Evolutionary conservation across 2,888 invertebrate genomes (phyloP).

Genomic region (Sesamia inferens): DNA sequence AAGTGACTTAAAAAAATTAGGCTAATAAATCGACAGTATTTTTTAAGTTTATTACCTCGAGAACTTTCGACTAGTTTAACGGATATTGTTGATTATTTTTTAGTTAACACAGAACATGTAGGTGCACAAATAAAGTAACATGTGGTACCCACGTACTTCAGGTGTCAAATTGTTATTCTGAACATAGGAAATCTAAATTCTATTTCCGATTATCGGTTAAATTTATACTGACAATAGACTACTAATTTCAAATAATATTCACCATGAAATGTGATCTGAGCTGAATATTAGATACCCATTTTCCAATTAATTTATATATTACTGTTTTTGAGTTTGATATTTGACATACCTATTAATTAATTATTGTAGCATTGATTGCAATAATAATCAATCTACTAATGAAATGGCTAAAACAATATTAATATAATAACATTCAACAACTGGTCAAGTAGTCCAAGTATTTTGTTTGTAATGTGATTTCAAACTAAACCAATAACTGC

Average conservation of each 20-base stretch:
- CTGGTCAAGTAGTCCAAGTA: not conserved
- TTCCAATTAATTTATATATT: not conserved
- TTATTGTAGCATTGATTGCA: no score
- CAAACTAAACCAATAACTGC: conserved; percentile 18
- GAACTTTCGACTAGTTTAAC: no score
- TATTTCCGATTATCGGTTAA: not conserved
- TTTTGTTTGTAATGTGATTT: not conserved
- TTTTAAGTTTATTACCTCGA: no score
- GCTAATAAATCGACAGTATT: no score
- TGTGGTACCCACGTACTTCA: not conserved
- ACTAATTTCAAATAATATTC: not conserved
- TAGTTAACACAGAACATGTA: not conserved
- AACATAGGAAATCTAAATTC: not conserved
- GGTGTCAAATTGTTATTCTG: not conserved
- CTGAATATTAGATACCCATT: not conserved
- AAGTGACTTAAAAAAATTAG: no score
- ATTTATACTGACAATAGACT: not conserved
- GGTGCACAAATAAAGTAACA: not conserved
- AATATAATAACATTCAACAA: not conserved
- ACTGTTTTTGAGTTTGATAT: no score
- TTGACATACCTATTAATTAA: no score
- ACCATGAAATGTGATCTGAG: not conserved
- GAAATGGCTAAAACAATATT: not conserved
- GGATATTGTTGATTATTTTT: no score
- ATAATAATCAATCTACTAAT: not conserved